Evolutionary conservation across 2,113 vertebrate genomes (phyloP).

Genomic region (Pluvianellus socialis): DNA sequence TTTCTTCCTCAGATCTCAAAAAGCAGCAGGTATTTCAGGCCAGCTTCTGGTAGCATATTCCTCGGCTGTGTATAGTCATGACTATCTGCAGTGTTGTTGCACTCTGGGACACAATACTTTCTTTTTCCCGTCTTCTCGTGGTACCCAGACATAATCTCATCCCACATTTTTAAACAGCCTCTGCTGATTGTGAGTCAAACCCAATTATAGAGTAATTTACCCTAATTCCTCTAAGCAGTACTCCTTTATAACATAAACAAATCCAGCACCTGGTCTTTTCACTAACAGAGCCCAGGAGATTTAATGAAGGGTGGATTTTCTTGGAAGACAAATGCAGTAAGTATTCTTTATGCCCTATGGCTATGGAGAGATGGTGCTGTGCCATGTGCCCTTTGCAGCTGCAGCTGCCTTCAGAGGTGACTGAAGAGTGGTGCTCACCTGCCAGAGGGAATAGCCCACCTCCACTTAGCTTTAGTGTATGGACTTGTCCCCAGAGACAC

Average conservation of each 20-base stretch:
- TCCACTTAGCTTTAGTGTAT: not conserved
- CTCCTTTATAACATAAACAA: not conserved
- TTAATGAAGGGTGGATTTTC: not conserved
- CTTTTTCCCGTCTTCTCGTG: not conserved
- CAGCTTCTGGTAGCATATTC: not conserved
- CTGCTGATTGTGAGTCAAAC: not conserved
- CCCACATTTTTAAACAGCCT: not conserved
- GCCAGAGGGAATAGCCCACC: not conserved
- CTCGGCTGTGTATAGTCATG: not conserved
- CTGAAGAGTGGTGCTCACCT: not conserved
- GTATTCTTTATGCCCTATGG: rapidly evolving
- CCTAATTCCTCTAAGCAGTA: not conserved
- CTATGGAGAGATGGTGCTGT: rapidly evolving
- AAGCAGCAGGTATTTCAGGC: not conserved
- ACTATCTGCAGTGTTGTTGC: not conserved
- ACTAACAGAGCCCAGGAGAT: not conserved
- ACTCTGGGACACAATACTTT: not conserved
- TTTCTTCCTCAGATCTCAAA: not conserved
- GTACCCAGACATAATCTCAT: not conserved
- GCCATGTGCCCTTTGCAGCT: rapidly evolving
- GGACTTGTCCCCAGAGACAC: not conserved
- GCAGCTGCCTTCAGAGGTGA: not conserved
- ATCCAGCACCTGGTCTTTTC: not conserved
- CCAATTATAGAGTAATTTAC: not conserved
- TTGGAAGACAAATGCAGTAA: not conserved